Evolutionary conservation across 2,888 invertebrate species (phyloP), one percentile per base, ranked within the genome.

Genomic region (Drosophila monieri): DNA sequence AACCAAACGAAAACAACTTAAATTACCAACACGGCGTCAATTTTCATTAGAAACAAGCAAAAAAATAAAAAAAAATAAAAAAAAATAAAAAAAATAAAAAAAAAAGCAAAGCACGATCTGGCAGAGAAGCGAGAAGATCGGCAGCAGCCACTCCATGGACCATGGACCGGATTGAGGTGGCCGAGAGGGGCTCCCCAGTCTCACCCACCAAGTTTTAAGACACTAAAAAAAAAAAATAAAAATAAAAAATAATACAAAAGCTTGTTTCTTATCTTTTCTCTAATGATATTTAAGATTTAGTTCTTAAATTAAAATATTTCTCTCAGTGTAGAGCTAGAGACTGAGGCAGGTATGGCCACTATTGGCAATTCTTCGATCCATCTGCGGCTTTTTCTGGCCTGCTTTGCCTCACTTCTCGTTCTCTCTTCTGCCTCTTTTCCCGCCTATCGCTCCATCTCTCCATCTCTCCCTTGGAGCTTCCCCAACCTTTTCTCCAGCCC

Each of bases 11-110:
- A 80, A 81, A 83, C 72, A 81, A 85, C 83, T 83, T 81, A 85
- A 85, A 83, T 83, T 87, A 87, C 83, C 80, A 83, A 64, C 75
- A 75, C 83, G 86, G 83, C 88, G 85, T 83, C 88, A 83, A 77
- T 88, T 83, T 83, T 83, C 83, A 83, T 88, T 88, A 83, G 88
- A 83, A 83, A 74, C 59, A 78, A 80, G 77, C 80, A 78, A 65
- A 47, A 37, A 21, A 12, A 35, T 21, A 27, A 43, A 48, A 41
- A 43, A 14, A 37, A 54, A 56, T 46, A n/a, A 25, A 41, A 37
- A 83, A 81, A 74, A 54, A 76, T 77, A 68, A 71, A 69, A 64
- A 46, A 30, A 18, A 12, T 15, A 37, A 47, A 44, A 49, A 39
- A 14, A 41, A 57, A 57, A 49, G 32, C 47, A 44, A 37, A 77